These are phyloP conservation scores for Drosophila incognita DNA, from an alignment of 2,888 invertebrate species.

Conservation along the genomic window DNA sequence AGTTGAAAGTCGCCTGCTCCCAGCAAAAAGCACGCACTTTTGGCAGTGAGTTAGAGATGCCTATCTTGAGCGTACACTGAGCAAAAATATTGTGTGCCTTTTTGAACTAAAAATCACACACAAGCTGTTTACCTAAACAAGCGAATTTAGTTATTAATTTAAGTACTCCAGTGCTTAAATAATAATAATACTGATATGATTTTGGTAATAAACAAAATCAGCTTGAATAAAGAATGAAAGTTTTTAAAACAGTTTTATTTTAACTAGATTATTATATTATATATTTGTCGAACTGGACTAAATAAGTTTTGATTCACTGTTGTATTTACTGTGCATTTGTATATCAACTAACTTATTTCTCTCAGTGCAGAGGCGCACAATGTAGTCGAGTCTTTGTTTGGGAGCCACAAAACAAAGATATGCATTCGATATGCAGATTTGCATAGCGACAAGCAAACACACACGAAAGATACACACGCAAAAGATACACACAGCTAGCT, in stretches of 20 bases:
- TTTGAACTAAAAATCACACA: neutral
- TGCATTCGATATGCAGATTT: conserved; percentile 75
- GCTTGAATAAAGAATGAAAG: neutral
- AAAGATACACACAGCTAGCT: conserved; percentile 11
- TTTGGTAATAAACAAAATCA: fast-evolving
- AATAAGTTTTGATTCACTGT: neutral
- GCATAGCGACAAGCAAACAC: conserved; percentile 38
- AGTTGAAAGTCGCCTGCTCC: conserved; percentile 20
- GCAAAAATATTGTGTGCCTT: neutral
- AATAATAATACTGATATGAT: neutral
- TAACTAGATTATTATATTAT: neutral
- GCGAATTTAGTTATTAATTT: neutral
- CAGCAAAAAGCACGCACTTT: conserved; percentile 49
- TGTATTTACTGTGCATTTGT: neutral
- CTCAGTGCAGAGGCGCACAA: conserved; percentile 13
- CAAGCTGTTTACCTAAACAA: neutral
- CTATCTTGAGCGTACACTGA: conserved; percentile 11
- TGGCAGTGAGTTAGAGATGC: conserved; percentile 18
- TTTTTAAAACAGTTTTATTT: neutral
- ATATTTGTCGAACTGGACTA: too few relatives aligned
- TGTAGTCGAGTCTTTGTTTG: conserved; percentile 38
- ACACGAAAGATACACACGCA: conserved; percentile 19
- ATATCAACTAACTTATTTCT: neutral
- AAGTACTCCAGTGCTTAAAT: neutral
- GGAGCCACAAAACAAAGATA: conserved; percentile 51